phyloP scores from a whole-genome alignment of 2,113 vertebrate genomes.

The Melanotaenia duboulayi region DNA sequence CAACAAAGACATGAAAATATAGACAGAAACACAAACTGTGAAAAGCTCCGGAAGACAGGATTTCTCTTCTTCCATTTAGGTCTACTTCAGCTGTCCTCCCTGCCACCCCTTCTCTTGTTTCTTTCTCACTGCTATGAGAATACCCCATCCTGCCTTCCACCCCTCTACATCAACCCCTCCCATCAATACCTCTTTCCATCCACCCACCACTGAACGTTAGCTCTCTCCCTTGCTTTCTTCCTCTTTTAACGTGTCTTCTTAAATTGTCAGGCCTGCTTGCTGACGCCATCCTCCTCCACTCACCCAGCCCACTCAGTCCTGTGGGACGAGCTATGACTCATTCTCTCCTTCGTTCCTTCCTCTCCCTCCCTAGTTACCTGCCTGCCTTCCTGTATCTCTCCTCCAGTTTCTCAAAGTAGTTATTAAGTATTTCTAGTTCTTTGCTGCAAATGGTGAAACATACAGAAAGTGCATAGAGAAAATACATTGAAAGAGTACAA shows the following conservation, averaged over 20 bases:
- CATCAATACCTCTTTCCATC: constrained; percentile 52
- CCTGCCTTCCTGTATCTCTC: constrained; percentile 62
- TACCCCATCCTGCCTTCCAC: constrained; percentile 64
- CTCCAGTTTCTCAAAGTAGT: constrained; percentile 37
- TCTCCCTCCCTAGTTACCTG: constrained; percentile 67
- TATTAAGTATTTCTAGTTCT: constrained; percentile 44
- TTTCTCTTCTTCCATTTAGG: constrained; percentile 63
- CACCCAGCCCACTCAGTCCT: constrained; percentile 81
- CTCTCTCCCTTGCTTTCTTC: constrained; percentile 53
- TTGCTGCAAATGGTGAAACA: constrained; percentile 24
- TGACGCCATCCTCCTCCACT: constrained; percentile 84
- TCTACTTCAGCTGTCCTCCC: constrained; percentile 37
- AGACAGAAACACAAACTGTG: constrained; percentile 32
- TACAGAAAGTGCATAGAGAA: constrained; percentile 6
- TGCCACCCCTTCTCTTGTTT: constrained; percentile 38
- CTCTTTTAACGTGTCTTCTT: constrained; percentile 78
- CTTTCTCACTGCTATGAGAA: constrained; percentile 55
- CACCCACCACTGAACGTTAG: constrained; percentile 50
- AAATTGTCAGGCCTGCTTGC: constrained; percentile 79
- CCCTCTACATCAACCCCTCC: constrained; percentile 54
- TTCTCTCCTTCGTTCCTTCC: constrained; percentile 70
- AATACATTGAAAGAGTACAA: constrained; percentile 21
- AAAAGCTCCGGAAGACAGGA: constrained; percentile 54
- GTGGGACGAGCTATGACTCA: constrained; percentile 86
- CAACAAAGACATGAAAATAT: constrained; percentile 15